Conservation (phyloP, 2,113 vertebrate species). For the Scomber colias region DNA sequence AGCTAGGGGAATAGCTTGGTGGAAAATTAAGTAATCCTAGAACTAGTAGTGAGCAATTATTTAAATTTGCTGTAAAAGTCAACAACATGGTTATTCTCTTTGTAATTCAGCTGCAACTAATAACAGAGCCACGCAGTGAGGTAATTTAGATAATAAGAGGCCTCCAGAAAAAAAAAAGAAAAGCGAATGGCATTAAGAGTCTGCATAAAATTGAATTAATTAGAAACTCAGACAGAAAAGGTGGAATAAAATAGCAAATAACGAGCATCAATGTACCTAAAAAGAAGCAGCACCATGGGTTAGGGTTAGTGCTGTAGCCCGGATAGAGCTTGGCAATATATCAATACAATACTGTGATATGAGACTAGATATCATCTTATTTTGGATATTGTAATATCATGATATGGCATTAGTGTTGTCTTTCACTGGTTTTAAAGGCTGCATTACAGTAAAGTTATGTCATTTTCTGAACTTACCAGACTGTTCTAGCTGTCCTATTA, state of each 20-base stretch:
- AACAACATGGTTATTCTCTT: constrained; percentile 23
- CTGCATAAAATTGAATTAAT: constrained; percentile 55
- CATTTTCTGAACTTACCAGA: too few relatives aligned
- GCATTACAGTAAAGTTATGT: too few relatives aligned
- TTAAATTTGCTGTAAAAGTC: constrained; percentile 43
- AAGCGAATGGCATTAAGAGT: not conserved
- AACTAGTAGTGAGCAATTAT: constrained; percentile 23
- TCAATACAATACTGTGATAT: too few relatives aligned
- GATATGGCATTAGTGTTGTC: too few relatives aligned
- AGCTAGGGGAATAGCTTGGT: not conserved
- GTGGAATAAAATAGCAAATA: constrained; percentile 1
- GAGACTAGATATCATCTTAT: too few relatives aligned
- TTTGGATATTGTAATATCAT: too few relatives aligned
- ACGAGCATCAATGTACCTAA: constrained; percentile 18
- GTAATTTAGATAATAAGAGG: constrained; percentile 58
- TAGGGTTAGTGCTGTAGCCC: not conserved
- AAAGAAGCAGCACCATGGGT: not conserved
- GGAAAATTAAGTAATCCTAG: constrained; percentile 27
- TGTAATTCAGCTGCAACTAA: constrained; percentile 38
- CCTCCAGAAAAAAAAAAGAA: constrained; percentile 24
- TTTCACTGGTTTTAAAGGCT: too few relatives aligned
- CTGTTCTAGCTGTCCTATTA: too few relatives aligned
- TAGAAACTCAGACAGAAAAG: constrained; percentile 21
- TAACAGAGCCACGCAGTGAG: constrained; percentile 9
- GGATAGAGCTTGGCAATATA: not conserved